Base-by-base conservation (phyloP, 2,113 vertebrate species). In the Trinectes maculatus region DNA sequence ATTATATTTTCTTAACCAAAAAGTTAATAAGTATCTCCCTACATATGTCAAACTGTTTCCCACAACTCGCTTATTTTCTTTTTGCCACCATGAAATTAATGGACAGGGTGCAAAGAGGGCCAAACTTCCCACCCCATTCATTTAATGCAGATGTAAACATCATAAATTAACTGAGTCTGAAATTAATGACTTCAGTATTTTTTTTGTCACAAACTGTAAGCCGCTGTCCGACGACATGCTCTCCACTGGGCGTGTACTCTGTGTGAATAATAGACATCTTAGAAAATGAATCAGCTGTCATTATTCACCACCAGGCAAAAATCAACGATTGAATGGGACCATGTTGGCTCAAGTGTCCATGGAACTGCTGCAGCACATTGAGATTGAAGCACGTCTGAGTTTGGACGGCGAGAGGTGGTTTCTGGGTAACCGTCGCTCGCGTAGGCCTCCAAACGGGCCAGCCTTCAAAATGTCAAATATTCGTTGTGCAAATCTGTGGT, bases 381-480 rank as follows among this genome's bases (percentile, higher is more conserved):
- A 39, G 28, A 56, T 46, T 16, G 1, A 5, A 34, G 33, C 28
- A 22, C 39, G 54, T 59, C 19, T 36, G 36, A 69, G 46, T 19
- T 42, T 54, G 59, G 63, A 60, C 8, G n/a, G 52, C 59, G 34
- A 81, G 66, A 42, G 46, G 71, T 57, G 62, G 78, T 57, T 79
- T 79, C 53, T 13, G 39, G 66, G 74, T 56, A 53, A 72, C 57
- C 62, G 7, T 60, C 13, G 44, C n/a, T 26, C 6, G 6, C 39
- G 39, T 15, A 21, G 55, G 69, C 28, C 46, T 61, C 33, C 21
- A 29, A 57, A 33, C 25, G 39, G 69, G 21, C 63, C 54, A 55
- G 34, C 49, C 70, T 71, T 53, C 57, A 60, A 79, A 65, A 79
- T 72, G 22, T 72, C 5, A 75, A 70, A 51, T 60, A 76, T 69